Evolutionary conservation across 2,888 invertebrate species (phyloP).

Genomic region (Petrolisthes manimaculis): DNA sequence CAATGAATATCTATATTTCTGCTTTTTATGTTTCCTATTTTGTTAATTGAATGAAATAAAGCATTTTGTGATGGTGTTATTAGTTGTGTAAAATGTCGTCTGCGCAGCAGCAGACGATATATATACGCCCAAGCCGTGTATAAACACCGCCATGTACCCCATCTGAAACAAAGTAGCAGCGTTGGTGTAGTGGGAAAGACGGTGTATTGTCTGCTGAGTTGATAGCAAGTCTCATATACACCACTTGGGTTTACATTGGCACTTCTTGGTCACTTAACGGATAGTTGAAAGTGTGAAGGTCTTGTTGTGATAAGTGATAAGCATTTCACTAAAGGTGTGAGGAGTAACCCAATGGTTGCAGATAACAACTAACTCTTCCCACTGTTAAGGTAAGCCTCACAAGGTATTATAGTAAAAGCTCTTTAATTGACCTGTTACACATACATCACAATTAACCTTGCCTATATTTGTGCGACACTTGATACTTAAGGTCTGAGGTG

Average conservation of each 20-base stretch:
- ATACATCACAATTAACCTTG: no score
- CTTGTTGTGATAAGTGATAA: conserved; percentile 11
- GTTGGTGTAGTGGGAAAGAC: background rate
- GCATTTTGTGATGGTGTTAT: background rate
- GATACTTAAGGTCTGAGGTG: no score
- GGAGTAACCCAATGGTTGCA: background rate
- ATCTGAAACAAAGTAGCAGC: conserved; percentile 6
- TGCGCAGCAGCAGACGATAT: conserved; percentile 40
- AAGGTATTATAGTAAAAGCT: no score
- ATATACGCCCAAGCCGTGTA: background rate
- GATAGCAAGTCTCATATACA: background rate
- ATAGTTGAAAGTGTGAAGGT: background rate
- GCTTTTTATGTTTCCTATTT: background rate
- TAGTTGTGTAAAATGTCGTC: conserved; percentile 9
- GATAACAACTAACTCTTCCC: background rate
- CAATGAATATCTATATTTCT: background rate
- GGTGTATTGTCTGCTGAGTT: background rate
- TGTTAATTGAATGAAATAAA: background rate
- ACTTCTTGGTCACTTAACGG: background rate
- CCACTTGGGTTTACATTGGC: background rate
- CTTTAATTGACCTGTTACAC: no score
- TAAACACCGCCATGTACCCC: background rate
- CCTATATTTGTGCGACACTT: no score
- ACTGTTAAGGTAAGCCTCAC: background rate
- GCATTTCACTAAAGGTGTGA: background rate